Base-by-base conservation (phyloP, 2,797 vertebrate genomes). In the Chelonia mydas region DNA sequence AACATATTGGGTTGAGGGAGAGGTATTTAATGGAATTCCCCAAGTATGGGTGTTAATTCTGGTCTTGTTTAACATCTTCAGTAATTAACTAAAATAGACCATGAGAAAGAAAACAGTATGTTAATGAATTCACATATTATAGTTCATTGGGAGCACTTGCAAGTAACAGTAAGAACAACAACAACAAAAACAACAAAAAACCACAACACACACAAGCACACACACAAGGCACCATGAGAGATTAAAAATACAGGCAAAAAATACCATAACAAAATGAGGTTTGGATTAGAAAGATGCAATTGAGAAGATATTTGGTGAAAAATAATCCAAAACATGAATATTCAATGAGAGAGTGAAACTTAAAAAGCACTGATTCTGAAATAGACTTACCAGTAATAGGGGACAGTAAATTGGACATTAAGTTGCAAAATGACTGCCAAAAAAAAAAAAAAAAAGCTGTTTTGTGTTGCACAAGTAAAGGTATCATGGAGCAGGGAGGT, bases 281-380 rank as follows among this genome's bases (percentile, higher is more conserved):
- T 96, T 97, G 94, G 95, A 94, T 94, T 97, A 86, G 92, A 97
- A 96, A 92, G 90, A 96, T 95, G 88, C 95, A 97, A 97, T 97
- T 97, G 92, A 88, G 84, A 94, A 96, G 2, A 19, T 84, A 94
- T 97, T 97, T 97, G 94, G 94, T 97, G 97, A 96, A 96, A 97
- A 97, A 97, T 95, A 95, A 96, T 97, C 90, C 84, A 50, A 95
- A 89, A 76, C 94, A 97, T 96, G 95, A 97, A 96, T 97, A 96
- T 96, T 96, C 94, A 96, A 50, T 55, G 84, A 45, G 47, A 59
- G 90, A 96, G 72, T 89, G 95, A 96, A 72, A 41, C 19, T 21
- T 72, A 37, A 72, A 37, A 72, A 72, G 68, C 37, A 25, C 10
- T 41, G 61, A 37, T 72, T 72, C n/a, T 41, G 68, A 72, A 72